These are phyloP conservation scores for Adelphocoris suturalis DNA, from an alignment of 2,888 invertebrate species.

Conservation along the genomic window DNA sequence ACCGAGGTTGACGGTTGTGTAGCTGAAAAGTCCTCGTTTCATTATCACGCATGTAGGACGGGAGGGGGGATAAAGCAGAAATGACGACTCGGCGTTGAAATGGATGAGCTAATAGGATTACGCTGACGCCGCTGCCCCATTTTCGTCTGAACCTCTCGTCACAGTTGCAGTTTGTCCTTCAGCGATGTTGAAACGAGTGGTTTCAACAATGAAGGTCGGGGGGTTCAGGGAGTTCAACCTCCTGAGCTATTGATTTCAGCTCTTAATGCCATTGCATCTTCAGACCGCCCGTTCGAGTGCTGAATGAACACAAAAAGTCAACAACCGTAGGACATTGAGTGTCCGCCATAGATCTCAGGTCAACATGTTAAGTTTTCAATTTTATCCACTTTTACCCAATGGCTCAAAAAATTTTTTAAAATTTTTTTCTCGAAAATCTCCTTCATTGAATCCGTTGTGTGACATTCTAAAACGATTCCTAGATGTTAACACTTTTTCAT, in stretches of 20 bases:
- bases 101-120: constrained; percentile 29
- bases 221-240: background rate
- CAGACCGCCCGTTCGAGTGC: background rate
- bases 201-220: background rate
- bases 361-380: no score
- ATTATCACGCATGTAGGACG: background rate
- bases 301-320: background rate
- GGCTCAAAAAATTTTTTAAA: no score
- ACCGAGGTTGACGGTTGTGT: background rate
- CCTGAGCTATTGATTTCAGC: constrained; percentile 15
- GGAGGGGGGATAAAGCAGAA: background rate
- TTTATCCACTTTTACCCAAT: no score
- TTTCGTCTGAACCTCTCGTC: constrained; percentile 27
- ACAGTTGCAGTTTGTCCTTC: background rate
- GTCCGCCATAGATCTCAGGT: no score
- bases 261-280: background rate
- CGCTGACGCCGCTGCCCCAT: background rate
- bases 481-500: no score
- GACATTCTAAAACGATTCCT: no score
- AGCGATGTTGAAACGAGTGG: constrained; percentile 3
- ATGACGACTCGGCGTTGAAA: background rate
- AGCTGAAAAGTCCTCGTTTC: background rate
- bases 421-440: no score
- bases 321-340: background rate
- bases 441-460: no score